These are phyloP conservation scores for Amiota communis DNA, from an alignment of 2,888 invertebrate species.

Conservation along the genomic window DNA sequence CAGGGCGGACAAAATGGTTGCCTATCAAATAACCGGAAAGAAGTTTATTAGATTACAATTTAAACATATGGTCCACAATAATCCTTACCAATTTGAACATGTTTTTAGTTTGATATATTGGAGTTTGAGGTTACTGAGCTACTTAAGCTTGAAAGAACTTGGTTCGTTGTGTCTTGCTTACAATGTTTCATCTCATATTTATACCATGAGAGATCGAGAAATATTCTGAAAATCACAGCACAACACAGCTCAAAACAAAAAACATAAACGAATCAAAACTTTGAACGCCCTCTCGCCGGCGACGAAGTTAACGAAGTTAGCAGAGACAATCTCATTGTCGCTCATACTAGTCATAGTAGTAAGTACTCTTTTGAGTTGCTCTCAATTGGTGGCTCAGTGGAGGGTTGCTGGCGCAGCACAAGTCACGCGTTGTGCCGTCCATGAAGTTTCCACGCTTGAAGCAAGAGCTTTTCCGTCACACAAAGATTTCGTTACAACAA, in stretches of 20 bases:
- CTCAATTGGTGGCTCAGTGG: not conserved
- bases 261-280: slow-evolving; percentile 52
- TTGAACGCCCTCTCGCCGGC: slow-evolving; percentile 50
- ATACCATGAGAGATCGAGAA: slow-evolving; percentile 65
- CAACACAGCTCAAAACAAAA: slow-evolving; percentile 34
- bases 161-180: slow-evolving; percentile 71
- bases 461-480: no score
- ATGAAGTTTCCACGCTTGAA: not conserved
- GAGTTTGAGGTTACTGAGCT: slow-evolving; percentile 58
- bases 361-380: not conserved
- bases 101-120: slow-evolving; percentile 51
- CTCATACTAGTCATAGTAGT: no score
- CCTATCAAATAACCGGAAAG: slow-evolving; percentile 44
- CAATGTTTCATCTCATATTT: slow-evolving; percentile 68
- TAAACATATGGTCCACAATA: not conserved
- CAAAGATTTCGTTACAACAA: slow-evolving; percentile 10
- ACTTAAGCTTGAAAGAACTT: slow-evolving; percentile 56
- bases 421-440: slow-evolving; percentile 26
- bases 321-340: no score
- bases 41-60: not conserved
- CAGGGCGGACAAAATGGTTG: slow-evolving; percentile 71
- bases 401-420: not conserved
- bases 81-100: slow-evolving; percentile 74
- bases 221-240: slow-evolving; percentile 57
- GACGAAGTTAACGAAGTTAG: not conserved